Evolutionary conservation across 1,140 invertebrate species (phyloP).

Genomic region (Trichomalopsis sarcophagae): DNA sequence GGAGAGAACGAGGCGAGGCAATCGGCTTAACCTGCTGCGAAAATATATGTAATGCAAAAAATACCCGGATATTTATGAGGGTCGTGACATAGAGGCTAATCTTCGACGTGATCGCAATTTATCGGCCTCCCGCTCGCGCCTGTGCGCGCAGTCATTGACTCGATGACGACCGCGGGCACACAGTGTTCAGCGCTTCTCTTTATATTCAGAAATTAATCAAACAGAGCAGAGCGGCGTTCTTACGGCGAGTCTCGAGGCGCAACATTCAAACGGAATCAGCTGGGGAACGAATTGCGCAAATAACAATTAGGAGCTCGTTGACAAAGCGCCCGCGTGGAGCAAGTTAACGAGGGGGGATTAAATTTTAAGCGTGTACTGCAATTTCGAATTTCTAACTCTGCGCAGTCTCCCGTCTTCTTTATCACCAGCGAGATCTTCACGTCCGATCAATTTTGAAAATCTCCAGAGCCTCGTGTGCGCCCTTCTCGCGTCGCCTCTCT

Average conservation of each 20-base stretch:
- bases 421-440: constrained; percentile 43
- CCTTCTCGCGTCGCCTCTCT: constrained; percentile 15
- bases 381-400: constrained; percentile 35
- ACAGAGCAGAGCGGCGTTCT: not conserved
- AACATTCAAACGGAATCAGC: not conserved
- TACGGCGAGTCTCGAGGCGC: not conserved
- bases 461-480: constrained; percentile 58
- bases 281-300: not conserved
- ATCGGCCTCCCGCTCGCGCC: constrained; percentile 63
- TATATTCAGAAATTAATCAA: not conserved
- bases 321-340: not conserved
- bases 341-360: constrained; percentile 31
- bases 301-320: not conserved
- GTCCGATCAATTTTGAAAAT: constrained; percentile 64
- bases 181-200: constrained; percentile 7
- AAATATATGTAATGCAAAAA: constrained; percentile 68
- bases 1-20: constrained; percentile 65
- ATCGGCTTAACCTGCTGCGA: constrained; percentile 72
- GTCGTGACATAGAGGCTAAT: constrained; percentile 74
- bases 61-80: constrained; percentile 75
- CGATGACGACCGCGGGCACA: constrained; percentile 44
- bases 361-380: constrained; percentile 17
- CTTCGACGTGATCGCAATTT: constrained; percentile 74
- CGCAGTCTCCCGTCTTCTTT: constrained; percentile 16
- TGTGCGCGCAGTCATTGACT: constrained; percentile 43